Evolutionary conservation across 2,113 vertebrate genomes (phyloP).

Genomic region (Nannospalax galili): DNA sequence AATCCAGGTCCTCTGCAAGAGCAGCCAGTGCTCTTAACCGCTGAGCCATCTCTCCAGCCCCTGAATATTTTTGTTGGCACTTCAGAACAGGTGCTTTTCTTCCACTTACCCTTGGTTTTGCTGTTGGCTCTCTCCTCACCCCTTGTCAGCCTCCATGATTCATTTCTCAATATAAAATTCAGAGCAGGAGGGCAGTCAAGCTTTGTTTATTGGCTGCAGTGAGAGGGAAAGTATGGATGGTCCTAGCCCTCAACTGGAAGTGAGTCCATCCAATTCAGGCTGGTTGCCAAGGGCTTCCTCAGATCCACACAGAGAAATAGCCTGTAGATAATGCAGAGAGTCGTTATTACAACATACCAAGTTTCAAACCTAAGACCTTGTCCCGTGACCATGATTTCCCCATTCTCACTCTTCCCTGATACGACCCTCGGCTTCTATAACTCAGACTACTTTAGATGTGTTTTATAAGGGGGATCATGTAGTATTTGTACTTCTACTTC

Average conservation of each 20-base stretch:
- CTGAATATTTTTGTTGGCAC: neutral
- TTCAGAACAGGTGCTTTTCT: neutral
- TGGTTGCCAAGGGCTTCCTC: neutral
- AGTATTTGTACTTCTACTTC: neutral
- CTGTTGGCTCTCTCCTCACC: neutral
- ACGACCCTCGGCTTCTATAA: neutral
- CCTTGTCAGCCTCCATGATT: neutral
- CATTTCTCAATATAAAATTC: constrained; percentile 21
- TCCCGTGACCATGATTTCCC: neutral
- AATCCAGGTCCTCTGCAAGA: no score
- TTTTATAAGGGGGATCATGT: neutral
- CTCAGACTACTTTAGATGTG: neutral
- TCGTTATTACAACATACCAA: neutral
- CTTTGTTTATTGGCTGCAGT: neutral
- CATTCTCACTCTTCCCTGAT: neutral
- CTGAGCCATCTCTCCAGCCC: no score
- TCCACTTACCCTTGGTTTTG: neutral
- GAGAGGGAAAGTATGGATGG: neutral
- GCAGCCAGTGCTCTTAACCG: no score
- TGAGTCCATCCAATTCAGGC: neutral
- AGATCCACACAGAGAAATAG: neutral
- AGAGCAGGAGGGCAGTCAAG: neutral
- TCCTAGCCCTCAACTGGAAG: neutral
- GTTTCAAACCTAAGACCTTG: neutral
- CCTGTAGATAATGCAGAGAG: neutral